A percentile compares a stretch with the other conserved stretches of the same genome.
Conservation (phyloP, 2,797 vertebrate genomes). For the Clarias pachynema region DNA sequence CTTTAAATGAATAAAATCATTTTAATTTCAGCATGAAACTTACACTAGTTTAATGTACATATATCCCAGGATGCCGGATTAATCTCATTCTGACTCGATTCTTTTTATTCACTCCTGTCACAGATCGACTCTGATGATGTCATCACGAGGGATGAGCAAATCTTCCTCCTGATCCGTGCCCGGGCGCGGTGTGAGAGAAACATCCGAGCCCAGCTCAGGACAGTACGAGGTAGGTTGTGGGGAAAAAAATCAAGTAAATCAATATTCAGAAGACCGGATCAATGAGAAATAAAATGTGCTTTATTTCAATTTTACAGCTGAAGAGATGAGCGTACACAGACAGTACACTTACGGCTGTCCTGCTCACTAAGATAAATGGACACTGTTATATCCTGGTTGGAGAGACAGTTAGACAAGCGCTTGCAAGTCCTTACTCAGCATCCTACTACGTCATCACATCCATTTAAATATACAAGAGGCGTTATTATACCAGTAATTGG, state of each 20-base stretch:
- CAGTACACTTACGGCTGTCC: not conserved
- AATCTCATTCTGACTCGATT: not conserved
- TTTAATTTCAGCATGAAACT: not conserved
- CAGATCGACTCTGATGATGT: conserved; percentile 89
- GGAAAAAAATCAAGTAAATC: not conserved
- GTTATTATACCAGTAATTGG: not conserved
- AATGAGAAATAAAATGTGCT: not conserved
- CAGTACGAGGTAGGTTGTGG: conserved; percentile 71
- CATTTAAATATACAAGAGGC: not conserved
- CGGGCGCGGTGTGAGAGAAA: conserved; percentile 79
- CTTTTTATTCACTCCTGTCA: not conserved
- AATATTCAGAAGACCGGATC: not conserved
- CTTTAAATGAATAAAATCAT: not conserved
- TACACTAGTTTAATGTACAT: not conserved
- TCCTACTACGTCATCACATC: not conserved
- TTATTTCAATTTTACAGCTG: not conserved
- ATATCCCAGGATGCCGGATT: too few species aligned
- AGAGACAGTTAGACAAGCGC: not conserved
- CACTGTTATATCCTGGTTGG: not conserved
- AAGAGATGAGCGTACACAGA: not conserved
- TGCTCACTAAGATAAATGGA: not conserved
- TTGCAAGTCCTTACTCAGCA: not conserved
- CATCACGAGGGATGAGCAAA: conserved; percentile 88
- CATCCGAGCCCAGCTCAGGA: conserved; percentile 73
- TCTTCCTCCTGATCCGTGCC: conserved; percentile 85